These are phyloP conservation scores for Pseudococcus jackbeardsleyi DNA, from an alignment of 2,888 invertebrate species.

Conservation along the genomic window DNA sequence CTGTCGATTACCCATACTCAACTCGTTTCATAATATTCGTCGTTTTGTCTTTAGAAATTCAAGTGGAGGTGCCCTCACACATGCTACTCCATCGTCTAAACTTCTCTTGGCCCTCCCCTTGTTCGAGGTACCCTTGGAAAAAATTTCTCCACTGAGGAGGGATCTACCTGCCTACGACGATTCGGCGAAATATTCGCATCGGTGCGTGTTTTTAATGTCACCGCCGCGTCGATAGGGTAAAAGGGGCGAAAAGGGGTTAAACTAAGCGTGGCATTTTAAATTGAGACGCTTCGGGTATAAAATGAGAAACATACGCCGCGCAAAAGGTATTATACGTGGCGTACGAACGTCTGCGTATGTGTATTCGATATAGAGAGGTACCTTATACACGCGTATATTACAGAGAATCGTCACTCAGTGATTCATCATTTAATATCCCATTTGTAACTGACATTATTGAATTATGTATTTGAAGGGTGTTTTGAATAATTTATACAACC, in stretches of 20 bases:
- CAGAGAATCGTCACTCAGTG: constrained; percentile 41
- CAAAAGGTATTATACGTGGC: neutral
- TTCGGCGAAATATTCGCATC: neutral
- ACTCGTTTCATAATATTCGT: too few relatives aligned
- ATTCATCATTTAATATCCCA: constrained; percentile 50
- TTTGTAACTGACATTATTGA: constrained; percentile 50
- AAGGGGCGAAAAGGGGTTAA: neutral
- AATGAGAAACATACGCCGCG: neutral
- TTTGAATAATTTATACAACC: constrained; percentile 46
- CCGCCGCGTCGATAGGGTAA: neutral
- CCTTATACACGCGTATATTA: constrained; percentile 11
- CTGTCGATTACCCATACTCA: neutral
- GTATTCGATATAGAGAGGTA: neutral
- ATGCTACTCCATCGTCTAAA: too few relatives aligned
- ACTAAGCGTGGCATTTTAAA: constrained; percentile 38
- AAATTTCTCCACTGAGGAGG: too few relatives aligned
- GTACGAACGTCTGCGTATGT: too few relatives aligned
- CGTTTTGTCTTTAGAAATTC: too few relatives aligned
- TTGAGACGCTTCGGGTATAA: constrained; percentile 17
- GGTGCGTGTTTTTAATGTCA: constrained; percentile 15
- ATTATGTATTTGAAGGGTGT: constrained; percentile 46
- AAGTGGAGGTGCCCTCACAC: too few relatives aligned
- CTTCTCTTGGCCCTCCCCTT: too few relatives aligned
- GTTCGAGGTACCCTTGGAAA: too few relatives aligned
- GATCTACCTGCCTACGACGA: neutral